These are phyloP conservation scores for Eupleurogrammus muticus DNA, from an alignment of 2,797 vertebrate genomes.

Conservation along the genomic window DNA sequence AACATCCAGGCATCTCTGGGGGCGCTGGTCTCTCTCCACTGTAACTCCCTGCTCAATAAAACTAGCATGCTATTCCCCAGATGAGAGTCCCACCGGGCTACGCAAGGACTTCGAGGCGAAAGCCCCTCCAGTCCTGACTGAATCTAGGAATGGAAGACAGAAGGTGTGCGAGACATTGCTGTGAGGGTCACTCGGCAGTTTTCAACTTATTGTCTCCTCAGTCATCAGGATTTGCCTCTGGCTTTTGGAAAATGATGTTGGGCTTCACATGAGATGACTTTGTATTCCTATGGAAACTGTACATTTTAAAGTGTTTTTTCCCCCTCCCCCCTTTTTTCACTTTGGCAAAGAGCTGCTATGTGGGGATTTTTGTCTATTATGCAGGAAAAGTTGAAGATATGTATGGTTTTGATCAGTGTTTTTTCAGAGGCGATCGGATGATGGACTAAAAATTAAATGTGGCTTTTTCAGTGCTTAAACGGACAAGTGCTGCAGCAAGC, in stretches of 20 bases:
- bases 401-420: constrained; percentile 44
- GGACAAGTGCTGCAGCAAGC: constrained; percentile 40
- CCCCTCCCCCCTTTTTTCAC: constrained; percentile 7
- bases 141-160: constrained; percentile 76
- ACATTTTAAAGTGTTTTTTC: constrained; percentile 40
- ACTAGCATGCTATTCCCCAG: constrained; percentile 74
- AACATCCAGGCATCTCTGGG: constrained; percentile 71
- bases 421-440: constrained; percentile 37
- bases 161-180: constrained; percentile 69
- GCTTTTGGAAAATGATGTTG: constrained; percentile 72
- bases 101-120: constrained; percentile 73
- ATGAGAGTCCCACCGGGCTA: constrained; percentile 75
- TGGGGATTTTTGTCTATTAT: constrained; percentile 24
- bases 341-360: constrained; percentile 11
- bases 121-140: constrained; percentile 75
- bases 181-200: constrained; percentile 79
- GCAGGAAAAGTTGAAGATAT: constrained; percentile 30
- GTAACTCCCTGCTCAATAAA: constrained; percentile 80
- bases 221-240: constrained; percentile 77
- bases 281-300: constrained; percentile 55
- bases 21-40: constrained; percentile 68
- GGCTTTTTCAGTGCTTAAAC: constrained; percentile 41
- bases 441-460: constrained; percentile 34
- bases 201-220: constrained; percentile 75
- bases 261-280: constrained; percentile 53